These are phyloP conservation scores for Diarsia dahlii DNA, from an alignment of 2,888 invertebrate species.

Conservation along the genomic window DNA sequence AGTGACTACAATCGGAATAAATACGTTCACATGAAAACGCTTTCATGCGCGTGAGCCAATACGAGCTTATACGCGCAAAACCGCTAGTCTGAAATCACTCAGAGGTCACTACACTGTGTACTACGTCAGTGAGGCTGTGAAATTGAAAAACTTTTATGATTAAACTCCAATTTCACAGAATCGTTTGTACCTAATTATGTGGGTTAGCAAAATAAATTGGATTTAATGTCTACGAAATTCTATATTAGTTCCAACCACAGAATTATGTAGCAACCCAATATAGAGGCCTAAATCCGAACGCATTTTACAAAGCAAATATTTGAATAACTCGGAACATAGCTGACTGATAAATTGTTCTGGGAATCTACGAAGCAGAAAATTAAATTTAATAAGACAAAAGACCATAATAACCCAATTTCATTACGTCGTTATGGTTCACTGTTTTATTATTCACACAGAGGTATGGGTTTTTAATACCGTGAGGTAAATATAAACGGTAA, in stretches of 20 bases:
- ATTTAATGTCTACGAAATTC: conserved; percentile 38
- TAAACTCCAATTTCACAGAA: conserved; percentile 33
- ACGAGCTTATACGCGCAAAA: neutral
- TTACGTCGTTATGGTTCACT: conserved; percentile 3
- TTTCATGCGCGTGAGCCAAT: neutral
- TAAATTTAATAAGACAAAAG: conserved; percentile 19
- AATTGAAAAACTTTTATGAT: conserved; percentile 45
- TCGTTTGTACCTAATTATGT: conserved; percentile 41
- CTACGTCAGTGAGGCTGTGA: neutral
- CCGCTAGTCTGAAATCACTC: neutral
- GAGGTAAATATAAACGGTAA: conserved; percentile 34
- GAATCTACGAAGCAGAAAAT: conserved; percentile 15
- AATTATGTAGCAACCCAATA: conserved; percentile 28
- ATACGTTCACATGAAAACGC: neutral
- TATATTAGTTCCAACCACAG: conserved; percentile 36
- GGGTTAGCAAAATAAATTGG: conserved; percentile 33
- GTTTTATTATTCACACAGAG: conserved; percentile 32
- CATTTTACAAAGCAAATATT: conserved; percentile 21
- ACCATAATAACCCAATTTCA: conserved; percentile 16
- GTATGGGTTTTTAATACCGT: conserved; percentile 25
- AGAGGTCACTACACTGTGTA: too few species aligned
- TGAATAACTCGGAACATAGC: neutral
- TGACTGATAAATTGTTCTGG: neutral
- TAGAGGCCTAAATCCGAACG: conserved; percentile 1
- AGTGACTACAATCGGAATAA: neutral